A percentile compares a stretch with the other conserved stretches of the same genome.
These are phyloP conservation scores for Chaenocephalus aceratus DNA, from an alignment of 2,113 vertebrate species.

Conservation along the genomic window DNA sequence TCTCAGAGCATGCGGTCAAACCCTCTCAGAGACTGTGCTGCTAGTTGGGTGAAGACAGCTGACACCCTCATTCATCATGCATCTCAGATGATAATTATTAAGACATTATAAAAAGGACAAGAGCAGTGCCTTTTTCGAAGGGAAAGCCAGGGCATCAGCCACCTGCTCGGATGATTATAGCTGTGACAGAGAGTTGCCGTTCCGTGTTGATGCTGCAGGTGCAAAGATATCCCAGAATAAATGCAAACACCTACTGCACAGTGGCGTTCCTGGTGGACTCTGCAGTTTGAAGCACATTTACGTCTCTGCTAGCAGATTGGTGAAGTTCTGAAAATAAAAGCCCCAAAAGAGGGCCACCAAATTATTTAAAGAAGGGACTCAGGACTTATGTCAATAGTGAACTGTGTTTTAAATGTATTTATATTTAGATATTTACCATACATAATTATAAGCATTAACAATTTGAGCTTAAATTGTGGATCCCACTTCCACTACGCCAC, in stretches of 20 bases:
- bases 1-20: constrained; percentile 47
- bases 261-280: constrained; percentile 7
- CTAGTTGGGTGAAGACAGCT: constrained; percentile 61
- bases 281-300: background rate
- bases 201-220: constrained; percentile 44
- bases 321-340: background rate
- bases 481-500: background rate
- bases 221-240: constrained; percentile 40
- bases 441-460: background rate
- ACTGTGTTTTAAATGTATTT: background rate
- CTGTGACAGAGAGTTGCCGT: constrained; percentile 18
- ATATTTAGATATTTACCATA: background rate
- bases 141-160: constrained; percentile 9
- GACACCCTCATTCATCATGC: constrained; percentile 76
- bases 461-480: background rate
- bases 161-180: constrained; percentile 35
- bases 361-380: background rate
- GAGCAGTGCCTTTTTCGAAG: constrained; percentile 23
- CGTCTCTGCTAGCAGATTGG: background rate
- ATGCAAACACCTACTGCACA: constrained; percentile 9
- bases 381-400: background rate
- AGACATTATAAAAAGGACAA: constrained; percentile 59
- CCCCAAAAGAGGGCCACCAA: background rate
- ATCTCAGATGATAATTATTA: constrained; percentile 60
- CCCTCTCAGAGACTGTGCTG: constrained; percentile 42